phyloP scores from a whole-genome alignment of 2,888 invertebrate genomes.

The Fabriciana adippe region DNA sequence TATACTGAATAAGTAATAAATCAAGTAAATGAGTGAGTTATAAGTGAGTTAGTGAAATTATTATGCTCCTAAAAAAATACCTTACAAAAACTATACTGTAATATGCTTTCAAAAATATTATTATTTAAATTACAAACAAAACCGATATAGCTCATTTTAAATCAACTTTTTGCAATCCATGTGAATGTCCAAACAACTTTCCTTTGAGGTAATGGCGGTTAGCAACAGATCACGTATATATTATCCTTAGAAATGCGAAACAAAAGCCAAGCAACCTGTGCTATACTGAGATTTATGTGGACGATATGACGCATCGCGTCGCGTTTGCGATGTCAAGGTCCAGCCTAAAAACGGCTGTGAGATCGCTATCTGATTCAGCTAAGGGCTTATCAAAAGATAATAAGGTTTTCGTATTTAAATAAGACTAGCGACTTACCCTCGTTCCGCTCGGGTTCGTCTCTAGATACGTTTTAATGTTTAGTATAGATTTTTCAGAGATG shows the following conservation, averaged over 20 bases:
- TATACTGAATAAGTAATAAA: too few species aligned
- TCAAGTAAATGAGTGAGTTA: too few species aligned
- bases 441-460: too few species aligned
- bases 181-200: not conserved
- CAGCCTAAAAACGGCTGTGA: slow-evolving; percentile 29
- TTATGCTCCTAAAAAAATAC: too few species aligned
- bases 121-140: too few species aligned
- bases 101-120: too few species aligned
- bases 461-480: too few species aligned
- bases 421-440: not conserved
- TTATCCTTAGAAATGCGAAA: slow-evolving; percentile 50
- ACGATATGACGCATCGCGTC: slow-evolving; percentile 59
- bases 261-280: slow-evolving; percentile 63
- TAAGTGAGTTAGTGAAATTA: too few species aligned
- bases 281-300: slow-evolving; percentile 68
- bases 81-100: too few species aligned
- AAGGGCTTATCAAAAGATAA: not conserved
- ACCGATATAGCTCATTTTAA: too few species aligned
- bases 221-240: slow-evolving; percentile 40
- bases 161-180: too few species aligned
- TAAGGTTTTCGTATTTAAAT: not conserved
- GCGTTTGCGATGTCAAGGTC: slow-evolving; percentile 17
- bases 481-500: too few species aligned
- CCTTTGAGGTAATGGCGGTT: not conserved
- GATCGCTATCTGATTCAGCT: slow-evolving; percentile 7